Evolutionary conservation across 2,113 vertebrate genomes (phyloP), one percentile per base, ranked within the genome.

Genomic region (Pollimyrus isidori): DNA sequence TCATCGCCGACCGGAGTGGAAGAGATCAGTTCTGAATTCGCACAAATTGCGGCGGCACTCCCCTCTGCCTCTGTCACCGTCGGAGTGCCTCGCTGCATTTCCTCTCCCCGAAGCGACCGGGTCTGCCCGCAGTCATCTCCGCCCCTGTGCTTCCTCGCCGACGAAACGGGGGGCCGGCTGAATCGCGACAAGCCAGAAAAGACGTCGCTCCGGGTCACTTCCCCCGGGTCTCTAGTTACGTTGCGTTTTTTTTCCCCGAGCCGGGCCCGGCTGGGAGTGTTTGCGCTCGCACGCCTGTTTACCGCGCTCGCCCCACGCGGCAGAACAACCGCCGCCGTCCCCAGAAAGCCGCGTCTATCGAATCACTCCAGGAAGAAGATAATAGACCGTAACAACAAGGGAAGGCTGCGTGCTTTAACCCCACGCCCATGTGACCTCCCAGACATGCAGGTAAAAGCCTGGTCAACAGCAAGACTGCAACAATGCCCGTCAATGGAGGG

Each of bases 361-460:
- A 86, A 56, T 92, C 90, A 86, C 90, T 93, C 92, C 91, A 93
- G 90, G 93, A 90, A 88, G 88, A 23, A 17, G 10, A 62, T 56
- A 94, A 92, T 89, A 86, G 49, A 86, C 87, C 91, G 91, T 94
- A 92, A 94, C 92, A 92, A 92, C 30, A 53, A 89, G 52, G 69
- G 80, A 65, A 90, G 91, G 93, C 93, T 92, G 26, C 62, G 83
- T 88, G 1, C 90, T 94, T 94, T 88, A 93, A 90, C 50, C 52
- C 52, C 94, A 89, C 87, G 88, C 87, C 92, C 91, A 91, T 53
- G 91, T 84, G 87, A 93, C 91, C 82, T 93, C 88, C 86, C 91
- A 94, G 93, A 92, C 86, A 91, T 90, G 90, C 91, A 94, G 94
- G 94, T 96, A 94, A 95, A 93, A 93, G 91, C 89, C 93, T 26